Percentiles rank a stretch among this genome's conserved stretches.
Evolutionary conservation across 1,140 invertebrate species (phyloP).

Genomic region (Bilobella aurantiaca): DNA sequence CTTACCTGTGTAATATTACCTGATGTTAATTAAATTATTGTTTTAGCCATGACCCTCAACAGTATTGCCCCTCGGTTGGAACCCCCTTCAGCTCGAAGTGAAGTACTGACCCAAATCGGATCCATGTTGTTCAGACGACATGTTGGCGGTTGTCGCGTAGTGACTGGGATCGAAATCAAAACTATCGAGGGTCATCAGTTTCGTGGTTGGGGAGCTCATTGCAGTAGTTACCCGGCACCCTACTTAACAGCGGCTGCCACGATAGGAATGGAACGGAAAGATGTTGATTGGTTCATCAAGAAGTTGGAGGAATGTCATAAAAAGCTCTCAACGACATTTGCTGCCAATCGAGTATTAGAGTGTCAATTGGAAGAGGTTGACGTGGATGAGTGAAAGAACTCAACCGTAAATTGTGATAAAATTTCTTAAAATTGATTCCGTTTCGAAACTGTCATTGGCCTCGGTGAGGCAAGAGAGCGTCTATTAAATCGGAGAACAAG

Average conservation of each 20-base stretch:
- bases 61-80: constrained; percentile 40
- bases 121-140: constrained; percentile 62
- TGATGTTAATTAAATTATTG: constrained; percentile 14
- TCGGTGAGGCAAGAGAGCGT: no score
- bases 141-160: constrained; percentile 58
- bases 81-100: constrained; percentile 35
- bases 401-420: no score
- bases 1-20: background rate
- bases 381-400: no score
- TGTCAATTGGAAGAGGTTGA: no score
- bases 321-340: no score
- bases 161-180: constrained; percentile 48
- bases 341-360: no score
- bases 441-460: no score
- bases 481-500: no score
- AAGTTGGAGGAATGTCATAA: constrained; percentile 53
- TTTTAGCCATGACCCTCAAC: constrained; percentile 40
- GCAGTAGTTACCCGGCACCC: constrained; percentile 49
- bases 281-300: constrained; percentile 56
- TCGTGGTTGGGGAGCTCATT: constrained; percentile 60
- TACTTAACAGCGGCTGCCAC: constrained; percentile 62
- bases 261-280: constrained; percentile 55
- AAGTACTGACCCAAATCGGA: constrained; percentile 47
- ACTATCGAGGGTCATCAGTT: constrained; percentile 49
- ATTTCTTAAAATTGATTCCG: no score